Conservation (phyloP, 2,797 vertebrate genomes). For the Mormyrus hasselquistii region DNA sequence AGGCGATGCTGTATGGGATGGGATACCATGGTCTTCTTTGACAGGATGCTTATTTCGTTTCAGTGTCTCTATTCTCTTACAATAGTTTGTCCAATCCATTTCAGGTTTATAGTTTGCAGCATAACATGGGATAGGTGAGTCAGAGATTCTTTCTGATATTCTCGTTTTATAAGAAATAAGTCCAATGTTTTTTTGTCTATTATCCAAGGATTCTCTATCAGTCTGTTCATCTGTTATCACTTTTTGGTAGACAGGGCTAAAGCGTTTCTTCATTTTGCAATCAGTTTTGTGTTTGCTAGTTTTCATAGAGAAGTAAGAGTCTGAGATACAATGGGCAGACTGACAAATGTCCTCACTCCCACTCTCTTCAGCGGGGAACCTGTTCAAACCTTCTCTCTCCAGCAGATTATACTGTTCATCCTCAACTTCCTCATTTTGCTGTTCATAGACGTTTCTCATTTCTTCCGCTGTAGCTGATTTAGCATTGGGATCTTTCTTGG, state of each 20-base stretch:
- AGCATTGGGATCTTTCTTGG: background rate
- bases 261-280: background rate
- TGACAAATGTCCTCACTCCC: background rate
- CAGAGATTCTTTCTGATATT: background rate
- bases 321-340: slow-evolving; percentile 3
- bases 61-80: slow-evolving; percentile 30
- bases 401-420: background rate
- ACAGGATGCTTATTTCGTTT: slow-evolving; percentile 20
- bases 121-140: slow-evolving; percentile 3
- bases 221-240: slow-evolving; percentile 19
- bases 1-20: slow-evolving; percentile 27
- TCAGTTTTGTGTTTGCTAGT: background rate
- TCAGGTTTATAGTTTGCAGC: slow-evolving; percentile 20
- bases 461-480: background rate
- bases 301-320: background rate
- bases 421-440: background rate
- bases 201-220: slow-evolving; percentile 22
- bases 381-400: slow-evolving; percentile 27
- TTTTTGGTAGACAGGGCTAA: slow-evolving; percentile 15
- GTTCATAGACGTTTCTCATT: background rate
- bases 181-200: slow-evolving; percentile 20
- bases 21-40: background rate
- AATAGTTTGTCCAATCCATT: slow-evolving; percentile 32
- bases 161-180: slow-evolving; percentile 12
- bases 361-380: slow-evolving; percentile 18